phyloP scores from a whole-genome alignment of 2,888 invertebrate species.

The Malthinus seriepunctatus region DNA sequence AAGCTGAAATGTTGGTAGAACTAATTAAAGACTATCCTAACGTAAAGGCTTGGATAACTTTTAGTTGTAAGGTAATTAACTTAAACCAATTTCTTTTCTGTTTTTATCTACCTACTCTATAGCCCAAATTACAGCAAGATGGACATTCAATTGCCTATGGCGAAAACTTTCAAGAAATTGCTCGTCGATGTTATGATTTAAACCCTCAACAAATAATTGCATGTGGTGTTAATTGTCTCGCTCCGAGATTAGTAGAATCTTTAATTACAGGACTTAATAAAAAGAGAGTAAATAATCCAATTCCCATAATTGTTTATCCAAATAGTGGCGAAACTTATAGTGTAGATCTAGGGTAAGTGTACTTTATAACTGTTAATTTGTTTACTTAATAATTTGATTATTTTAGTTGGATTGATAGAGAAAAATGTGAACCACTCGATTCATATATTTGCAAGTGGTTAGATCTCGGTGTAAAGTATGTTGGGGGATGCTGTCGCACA shows the following conservation, averaged over 20 bases:
- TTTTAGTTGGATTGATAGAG: conserved; percentile 72
- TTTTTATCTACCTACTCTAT: not conserved
- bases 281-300: conserved; percentile 53
- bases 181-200: conserved; percentile 64
- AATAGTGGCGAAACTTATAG: conserved; percentile 88
- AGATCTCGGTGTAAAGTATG: conserved; percentile 76
- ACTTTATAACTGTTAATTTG: not conserved
- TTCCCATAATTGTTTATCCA: conserved; percentile 87
- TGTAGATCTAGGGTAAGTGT: conserved; percentile 66
- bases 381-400: conserved; percentile 16
- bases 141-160: conserved; percentile 73
- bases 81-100: not conserved
- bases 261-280: conserved; percentile 63
- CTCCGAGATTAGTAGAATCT: conserved; percentile 66
- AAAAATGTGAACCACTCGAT: conserved; percentile 71
- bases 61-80: conserved; percentile 77
- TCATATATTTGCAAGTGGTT: conserved; percentile 80
- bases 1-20: conserved; percentile 82
- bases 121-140: conserved; percentile 56
- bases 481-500: conserved; percentile 93
- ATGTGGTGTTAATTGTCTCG: conserved; percentile 87
- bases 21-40: conserved; percentile 78
- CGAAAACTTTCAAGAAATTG: conserved; percentile 76
- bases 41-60: conserved; percentile 83
- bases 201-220: conserved; percentile 76